phyloP scores from a whole-genome alignment of 2,113 vertebrate species.

The Sebastes schlegelii region DNA sequence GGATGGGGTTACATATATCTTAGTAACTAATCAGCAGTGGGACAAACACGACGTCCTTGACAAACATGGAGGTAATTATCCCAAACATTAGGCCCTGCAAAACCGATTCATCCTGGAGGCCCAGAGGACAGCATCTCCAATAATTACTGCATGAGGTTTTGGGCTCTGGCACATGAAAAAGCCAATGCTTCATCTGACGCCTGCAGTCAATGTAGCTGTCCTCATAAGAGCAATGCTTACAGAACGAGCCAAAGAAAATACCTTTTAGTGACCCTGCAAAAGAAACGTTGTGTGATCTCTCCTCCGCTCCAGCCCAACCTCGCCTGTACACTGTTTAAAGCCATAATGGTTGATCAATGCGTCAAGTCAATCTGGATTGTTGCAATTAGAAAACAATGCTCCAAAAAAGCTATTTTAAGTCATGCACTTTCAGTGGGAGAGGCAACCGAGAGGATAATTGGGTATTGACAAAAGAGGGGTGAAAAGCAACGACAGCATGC shows the following conservation, averaged over 20 bases:
- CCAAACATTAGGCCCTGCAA: constrained; percentile 27
- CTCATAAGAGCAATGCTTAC: neutral
- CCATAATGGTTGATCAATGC: constrained; percentile 75
- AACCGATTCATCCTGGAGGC: constrained; percentile 7
- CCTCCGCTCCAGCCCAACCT: constrained; percentile 21
- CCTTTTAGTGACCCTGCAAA: constrained; percentile 3
- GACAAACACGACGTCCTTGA: constrained; percentile 28
- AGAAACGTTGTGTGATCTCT: neutral
- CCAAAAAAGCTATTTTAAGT: constrained; percentile 73
- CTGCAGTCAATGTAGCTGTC: constrained; percentile 19
- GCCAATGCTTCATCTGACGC: constrained; percentile 26
- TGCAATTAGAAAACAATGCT: constrained; percentile 81
- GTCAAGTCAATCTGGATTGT: constrained; percentile 71
- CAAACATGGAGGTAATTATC: constrained; percentile 46
- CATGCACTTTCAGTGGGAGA: constrained; percentile 55
- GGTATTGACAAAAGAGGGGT: constrained; percentile 82
- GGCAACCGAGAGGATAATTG: constrained; percentile 81
- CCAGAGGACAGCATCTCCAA: constrained; percentile 23
- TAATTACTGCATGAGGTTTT: constrained; percentile 51
- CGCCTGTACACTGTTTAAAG: constrained; percentile 26
- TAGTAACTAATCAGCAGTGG: neutral
- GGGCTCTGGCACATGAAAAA: constrained; percentile 32
- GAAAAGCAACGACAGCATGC: constrained; percentile 69
- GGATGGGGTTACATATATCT: neutral
- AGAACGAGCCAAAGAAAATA: neutral